Base-by-base conservation (phyloP, 2,113 vertebrate species). In the Orthonyx spaldingii region DNA sequence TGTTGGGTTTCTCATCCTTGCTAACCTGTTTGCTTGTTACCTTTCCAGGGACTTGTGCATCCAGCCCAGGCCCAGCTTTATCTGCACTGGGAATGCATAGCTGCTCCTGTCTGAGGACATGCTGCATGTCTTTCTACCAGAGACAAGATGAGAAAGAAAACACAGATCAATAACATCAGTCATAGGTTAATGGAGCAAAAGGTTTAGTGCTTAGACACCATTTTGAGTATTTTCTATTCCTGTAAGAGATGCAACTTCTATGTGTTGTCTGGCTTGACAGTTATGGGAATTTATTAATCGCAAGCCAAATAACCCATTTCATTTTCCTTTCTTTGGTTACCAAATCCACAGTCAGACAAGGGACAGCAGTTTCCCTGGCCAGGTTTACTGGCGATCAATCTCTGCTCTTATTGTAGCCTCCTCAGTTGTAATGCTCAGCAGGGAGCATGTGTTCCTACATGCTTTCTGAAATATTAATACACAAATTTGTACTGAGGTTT, bases 391-490 rank as follows among this genome's bases (percentile, higher is more conserved):
- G 70, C 11, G 59, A 96, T 97, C 90, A 57, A 89, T 97, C 96
- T 96, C 79, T 13, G 35, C 89, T 95, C 86, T 87, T 97, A 74
- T 79, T 80, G 78, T 88, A 95, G 98, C 88, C 97, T 97, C 96
- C 64, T 96, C 96, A 97, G 95, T 96, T 92, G 85, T 92, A 96
- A 96, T 98, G 97, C 98, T 99, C 98, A 98, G 98, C 97, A 94
- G 98, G 98, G 98, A 98, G 94, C 94, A 49, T 90, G 88, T 97
- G 97, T 97, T 97, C 96, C 96, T 97, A 98, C 98, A 95, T 94
- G 97, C 97, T 96, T 95, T 94, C 89, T 99, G 97, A 99, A 99
- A 99, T 99, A 99, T 99, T 99, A 99, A 99, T 99, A 98, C 83
- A 93, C 94, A 98, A 98, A 98, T 98, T 98, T 97, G 98, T 98